Conservation (phyloP, 2,888 invertebrate genomes). For the Oscheius sp. region DNA sequence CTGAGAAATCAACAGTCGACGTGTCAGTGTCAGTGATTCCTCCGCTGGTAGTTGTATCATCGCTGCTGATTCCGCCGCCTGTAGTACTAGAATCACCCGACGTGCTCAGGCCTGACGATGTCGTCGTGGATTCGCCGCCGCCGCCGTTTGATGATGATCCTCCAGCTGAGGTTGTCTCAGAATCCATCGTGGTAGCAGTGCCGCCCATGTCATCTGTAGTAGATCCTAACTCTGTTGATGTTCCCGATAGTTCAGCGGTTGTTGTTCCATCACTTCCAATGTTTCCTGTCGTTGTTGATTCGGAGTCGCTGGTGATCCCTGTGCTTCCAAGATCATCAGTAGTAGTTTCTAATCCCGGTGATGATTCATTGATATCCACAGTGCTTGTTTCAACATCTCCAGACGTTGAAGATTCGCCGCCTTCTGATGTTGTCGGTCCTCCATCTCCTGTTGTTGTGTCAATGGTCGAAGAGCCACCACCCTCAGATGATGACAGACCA, state of each 20-base stretch:
- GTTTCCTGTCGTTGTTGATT: not conserved
- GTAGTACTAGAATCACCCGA: not conserved
- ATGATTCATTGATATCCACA: not conserved
- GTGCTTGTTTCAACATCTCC: not conserved
- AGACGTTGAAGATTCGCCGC: constrained; percentile 9
- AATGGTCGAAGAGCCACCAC: not conserved
- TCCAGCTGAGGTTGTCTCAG: not conserved
- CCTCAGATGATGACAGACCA: not conserved
- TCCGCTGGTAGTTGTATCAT: not conserved
- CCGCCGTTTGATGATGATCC: not conserved
- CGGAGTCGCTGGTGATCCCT: not conserved
- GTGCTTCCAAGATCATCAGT: not conserved
- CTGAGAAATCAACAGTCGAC: not conserved
- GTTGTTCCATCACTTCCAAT: not conserved
- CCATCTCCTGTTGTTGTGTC: not conserved
- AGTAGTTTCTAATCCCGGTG: not conserved
- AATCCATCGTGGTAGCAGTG: not conserved
- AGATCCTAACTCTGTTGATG: not conserved
- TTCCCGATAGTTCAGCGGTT: not conserved
- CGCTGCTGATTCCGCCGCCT: not conserved
- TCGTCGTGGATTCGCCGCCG: not conserved
- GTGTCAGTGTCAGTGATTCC: not conserved
- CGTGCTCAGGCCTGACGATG: not conserved
- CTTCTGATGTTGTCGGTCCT: constrained; percentile 28
- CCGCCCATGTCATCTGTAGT: not conserved